A percentile compares a stretch with the other conserved stretches of the same genome.
phyloP scores from a whole-genome alignment of 2,797 vertebrate genomes.

The Centropyge bicolor region DNA sequence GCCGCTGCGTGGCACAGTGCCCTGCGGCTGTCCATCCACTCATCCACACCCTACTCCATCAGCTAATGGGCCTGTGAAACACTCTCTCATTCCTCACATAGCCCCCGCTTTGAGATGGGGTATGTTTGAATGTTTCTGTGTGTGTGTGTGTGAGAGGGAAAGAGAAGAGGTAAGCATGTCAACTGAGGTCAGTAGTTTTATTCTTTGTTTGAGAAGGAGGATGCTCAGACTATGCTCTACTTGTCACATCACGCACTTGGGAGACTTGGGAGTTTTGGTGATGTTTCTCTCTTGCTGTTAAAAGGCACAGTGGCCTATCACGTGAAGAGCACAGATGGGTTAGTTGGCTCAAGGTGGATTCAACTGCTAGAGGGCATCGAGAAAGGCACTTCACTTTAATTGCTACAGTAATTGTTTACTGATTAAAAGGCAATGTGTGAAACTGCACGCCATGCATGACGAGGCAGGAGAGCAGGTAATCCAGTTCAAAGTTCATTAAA shows the following conservation, averaged over 20 bases:
- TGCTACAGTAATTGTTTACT: constrained; percentile 33
- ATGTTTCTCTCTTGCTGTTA: constrained; percentile 12
- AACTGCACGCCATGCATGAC: not conserved
- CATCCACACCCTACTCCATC: constrained; percentile 63
- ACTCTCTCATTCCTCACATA: constrained; percentile 44
- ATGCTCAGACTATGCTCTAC: constrained; percentile 19
- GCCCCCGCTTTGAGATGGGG: constrained; percentile 22
- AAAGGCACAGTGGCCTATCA: not conserved
- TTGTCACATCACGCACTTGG: constrained; percentile 12
- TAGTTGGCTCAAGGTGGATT: constrained; percentile 30
- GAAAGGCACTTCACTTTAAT: constrained; percentile 43
- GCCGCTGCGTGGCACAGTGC: constrained; percentile 70
- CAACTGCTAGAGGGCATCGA: constrained; percentile 28
- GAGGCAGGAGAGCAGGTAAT: not conserved
- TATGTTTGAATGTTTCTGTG: constrained; percentile 17
- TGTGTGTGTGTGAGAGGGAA: constrained; percentile 6
- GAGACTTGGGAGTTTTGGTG: constrained; percentile 12
- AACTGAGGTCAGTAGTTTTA: constrained; percentile 14
- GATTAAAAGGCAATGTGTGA: constrained; percentile 27
- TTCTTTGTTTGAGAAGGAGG: constrained; percentile 15
- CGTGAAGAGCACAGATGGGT: constrained; percentile 40
- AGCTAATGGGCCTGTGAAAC: constrained; percentile 76
- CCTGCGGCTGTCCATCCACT: constrained; percentile 63
- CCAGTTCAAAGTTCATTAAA: not conserved
- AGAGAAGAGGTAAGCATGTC: constrained; percentile 5